Evolutionary conservation across 23 tunicate species (phyloP).

Genomic region (Halocynthia aurantium): DNA sequence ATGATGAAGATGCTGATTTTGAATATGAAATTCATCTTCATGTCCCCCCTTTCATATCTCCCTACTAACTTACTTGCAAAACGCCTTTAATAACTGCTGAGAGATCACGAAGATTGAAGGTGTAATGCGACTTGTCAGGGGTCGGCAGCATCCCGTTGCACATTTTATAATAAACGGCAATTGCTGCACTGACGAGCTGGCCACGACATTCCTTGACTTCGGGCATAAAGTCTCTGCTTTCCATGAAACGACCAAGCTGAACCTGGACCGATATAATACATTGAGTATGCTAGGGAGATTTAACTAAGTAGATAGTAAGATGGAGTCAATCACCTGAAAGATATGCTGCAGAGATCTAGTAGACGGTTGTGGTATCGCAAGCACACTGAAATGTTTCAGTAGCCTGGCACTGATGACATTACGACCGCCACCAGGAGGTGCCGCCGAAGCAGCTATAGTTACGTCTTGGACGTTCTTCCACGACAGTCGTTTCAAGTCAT

Average conservation of each 20-base stretch:
- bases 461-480: constrained; percentile 81
- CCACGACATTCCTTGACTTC: constrained; percentile 82
- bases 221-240: constrained; percentile 88
- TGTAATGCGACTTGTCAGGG: constrained; percentile 88
- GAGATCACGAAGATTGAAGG: constrained; percentile 78
- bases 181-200: constrained; percentile 70
- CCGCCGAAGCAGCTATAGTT: constrained; percentile 87
- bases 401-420: constrained; percentile 68
- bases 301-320: not conserved
- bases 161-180: constrained; percentile 95
- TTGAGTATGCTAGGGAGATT: not conserved
- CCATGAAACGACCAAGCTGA: constrained; percentile 85
- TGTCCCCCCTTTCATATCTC: too few relatives aligned
- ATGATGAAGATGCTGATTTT: too few relatives aligned
- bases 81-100: constrained; percentile 88
- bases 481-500: constrained; percentile 55
- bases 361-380: constrained; percentile 89
- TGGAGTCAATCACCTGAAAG: constrained; percentile 36
- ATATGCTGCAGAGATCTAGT: constrained; percentile 93
- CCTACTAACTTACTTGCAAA: constrained; percentile 43
- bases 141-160: constrained; percentile 92
- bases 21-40: too few relatives aligned
- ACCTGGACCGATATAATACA: constrained; percentile 42
- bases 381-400: constrained; percentile 73
- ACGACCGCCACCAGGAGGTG: constrained; percentile 90